Conservation (phyloP, 2,797 vertebrate genomes). For the Chrysocyon brachyurus region DNA sequence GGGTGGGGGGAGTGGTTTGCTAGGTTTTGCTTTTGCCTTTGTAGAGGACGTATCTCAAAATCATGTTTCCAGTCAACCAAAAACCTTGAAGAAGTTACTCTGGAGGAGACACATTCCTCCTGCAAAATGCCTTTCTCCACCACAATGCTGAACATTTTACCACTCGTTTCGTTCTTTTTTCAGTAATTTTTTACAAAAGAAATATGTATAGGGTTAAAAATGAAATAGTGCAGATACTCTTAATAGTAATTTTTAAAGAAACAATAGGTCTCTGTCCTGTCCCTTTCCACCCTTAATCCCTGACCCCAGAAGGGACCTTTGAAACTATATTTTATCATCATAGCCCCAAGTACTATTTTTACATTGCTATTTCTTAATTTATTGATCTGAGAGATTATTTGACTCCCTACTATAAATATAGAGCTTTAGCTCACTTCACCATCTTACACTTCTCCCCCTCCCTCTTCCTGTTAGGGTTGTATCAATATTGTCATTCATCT, state of each 20-base stretch:
- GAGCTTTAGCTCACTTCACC: background rate
- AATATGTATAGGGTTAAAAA: background rate
- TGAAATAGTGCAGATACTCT: background rate
- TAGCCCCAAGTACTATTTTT: background rate
- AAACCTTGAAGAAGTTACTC: background rate
- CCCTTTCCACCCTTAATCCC: background rate
- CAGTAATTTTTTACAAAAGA: background rate
- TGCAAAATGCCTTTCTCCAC: background rate
- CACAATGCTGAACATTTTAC: background rate
- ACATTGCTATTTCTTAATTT: background rate
- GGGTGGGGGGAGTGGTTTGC: constrained; percentile 57
- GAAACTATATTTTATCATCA: background rate
- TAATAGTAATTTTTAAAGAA: background rate
- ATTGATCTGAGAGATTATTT: background rate
- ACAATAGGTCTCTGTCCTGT: background rate
- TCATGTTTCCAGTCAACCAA: background rate
- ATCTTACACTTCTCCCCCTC: background rate
- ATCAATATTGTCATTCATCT: background rate
- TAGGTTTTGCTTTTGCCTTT: constrained; percentile 9
- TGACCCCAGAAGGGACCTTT: background rate
- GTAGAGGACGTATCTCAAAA: constrained; percentile 22
- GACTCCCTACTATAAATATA: background rate
- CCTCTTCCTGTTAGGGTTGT: background rate
- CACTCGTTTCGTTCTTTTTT: constrained; percentile 13
- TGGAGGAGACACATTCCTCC: background rate